Base-by-base conservation (phyloP, 2,888 invertebrate species). In the Acanthopleura granulata region DNA sequence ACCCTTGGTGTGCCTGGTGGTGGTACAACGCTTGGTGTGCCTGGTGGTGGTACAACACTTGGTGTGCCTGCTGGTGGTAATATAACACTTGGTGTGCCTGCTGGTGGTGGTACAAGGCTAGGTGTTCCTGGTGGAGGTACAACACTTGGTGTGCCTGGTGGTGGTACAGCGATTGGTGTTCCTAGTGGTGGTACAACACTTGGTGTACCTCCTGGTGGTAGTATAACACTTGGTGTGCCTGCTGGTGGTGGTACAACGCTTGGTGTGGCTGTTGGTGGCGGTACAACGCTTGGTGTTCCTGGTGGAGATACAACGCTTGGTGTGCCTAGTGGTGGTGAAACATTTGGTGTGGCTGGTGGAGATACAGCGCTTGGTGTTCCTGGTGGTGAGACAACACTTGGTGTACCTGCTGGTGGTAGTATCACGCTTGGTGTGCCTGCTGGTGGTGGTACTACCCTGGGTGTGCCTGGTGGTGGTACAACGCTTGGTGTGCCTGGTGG, bases 31-130 rank as follows among this genome's bases (percentile, higher is more conserved):
- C 51, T 51, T 51, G 51, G 51, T 51, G 18, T 18, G 18, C 51
- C 51, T 51, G 51, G 51, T 51, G 51, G 51, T 51, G 51, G 51
- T 51, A 51, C 51, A 18, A 51, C 51, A 51, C 51, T 51, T 51
- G 51, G 51, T 51, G 51, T 51, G 14, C 51, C 51, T 51, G 51
- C 51, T 51, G 51, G 51, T 51, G 51, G 51, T 51, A 18, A 18
- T 51, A 51, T 18, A 15, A 51, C 51, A 51, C 14, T 51, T 51
- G 51, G 51, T 51, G 51, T 51, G 14, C 51, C 51, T 51, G 51
- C n/a, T n/a, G n/a, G 18, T 51, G 51, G 18, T 51, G 51, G 51
- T 51, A 14, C 51, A 51, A 18, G 18, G 51, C 51, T 51, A 15
- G 51, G 51, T 51, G 18, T 18, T 15, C 51, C 51, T 51, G 51